A percentile compares a stretch with the other conserved stretches of the same genome.
phyloP scores from a whole-genome alignment of 1,140 invertebrate species.

The Drosophila kurseongensis region DNA sequence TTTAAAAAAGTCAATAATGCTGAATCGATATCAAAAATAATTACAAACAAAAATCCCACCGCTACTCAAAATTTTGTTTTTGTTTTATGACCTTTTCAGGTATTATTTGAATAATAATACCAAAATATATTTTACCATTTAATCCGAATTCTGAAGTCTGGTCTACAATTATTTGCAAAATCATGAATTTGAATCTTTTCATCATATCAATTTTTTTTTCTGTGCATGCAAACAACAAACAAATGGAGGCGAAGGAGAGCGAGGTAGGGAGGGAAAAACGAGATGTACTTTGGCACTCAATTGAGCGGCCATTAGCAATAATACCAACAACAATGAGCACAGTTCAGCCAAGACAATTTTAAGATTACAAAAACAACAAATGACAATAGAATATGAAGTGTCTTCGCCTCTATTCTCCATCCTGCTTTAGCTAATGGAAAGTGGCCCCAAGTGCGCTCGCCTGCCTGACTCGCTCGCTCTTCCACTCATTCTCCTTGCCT shows the following conservation, averaged over 20 bases:
- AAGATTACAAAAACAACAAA: constrained; percentile 73
- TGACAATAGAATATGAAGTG: constrained; percentile 82
- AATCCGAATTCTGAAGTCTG: background rate
- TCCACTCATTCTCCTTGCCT: background rate
- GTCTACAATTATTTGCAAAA: background rate
- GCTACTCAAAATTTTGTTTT: background rate
- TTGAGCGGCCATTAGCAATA: constrained; percentile 79
- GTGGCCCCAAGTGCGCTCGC: constrained; percentile 18
- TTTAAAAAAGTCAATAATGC: too few species aligned
- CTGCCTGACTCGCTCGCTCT: constrained; percentile 15
- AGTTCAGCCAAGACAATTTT: constrained; percentile 67
- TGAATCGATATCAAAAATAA: too few species aligned
- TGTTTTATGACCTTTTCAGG: too few species aligned
- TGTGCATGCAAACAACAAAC: constrained; percentile 12
- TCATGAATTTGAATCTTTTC: background rate
- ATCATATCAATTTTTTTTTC: background rate
- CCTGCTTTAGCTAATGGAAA: constrained; percentile 5
- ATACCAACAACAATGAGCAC: constrained; percentile 53
- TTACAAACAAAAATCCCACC: too few species aligned
- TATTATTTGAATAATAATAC: too few species aligned
- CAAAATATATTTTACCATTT: too few species aligned
- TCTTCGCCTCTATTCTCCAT: constrained; percentile 19
- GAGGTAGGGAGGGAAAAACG: constrained; percentile 3
- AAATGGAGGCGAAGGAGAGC: constrained; percentile 1
- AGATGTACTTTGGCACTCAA: constrained; percentile 78